Base-by-base conservation (phyloP, 1,140 invertebrate genomes). In the Drosophila pandora region DNA sequence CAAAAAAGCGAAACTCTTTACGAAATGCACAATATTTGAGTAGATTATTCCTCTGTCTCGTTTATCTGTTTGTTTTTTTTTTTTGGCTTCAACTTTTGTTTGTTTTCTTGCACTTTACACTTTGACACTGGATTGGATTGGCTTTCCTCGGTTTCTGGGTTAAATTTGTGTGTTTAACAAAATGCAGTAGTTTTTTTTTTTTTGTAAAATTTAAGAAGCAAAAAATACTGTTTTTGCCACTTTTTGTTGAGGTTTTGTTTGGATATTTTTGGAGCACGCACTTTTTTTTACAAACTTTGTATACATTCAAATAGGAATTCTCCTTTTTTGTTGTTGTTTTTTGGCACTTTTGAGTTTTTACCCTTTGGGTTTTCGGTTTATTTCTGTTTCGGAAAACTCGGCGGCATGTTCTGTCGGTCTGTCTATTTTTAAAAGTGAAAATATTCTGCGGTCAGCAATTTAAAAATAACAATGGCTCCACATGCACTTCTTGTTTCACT, bases 381-480 rank as follows among this genome's bases (percentile, higher is more conserved):
- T 78, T 81, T 65, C 58, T 62, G 56, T 71, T 55, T 75, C 45
- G 41, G 41, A 43, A 43, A 43, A 43, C 41, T 43, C 41, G 54
- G 37, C 61, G 60, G 70, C 58, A 48, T 59, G 71, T 70, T 63
- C 61, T 53, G 17, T 54, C 63, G 39, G 65, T 37, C 61, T 45
- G 50, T 81, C 71, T 84, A 84, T 85, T 85, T 85, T 58, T 70
- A 90, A 68, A 58, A 47, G 63, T 43, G 56, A 65, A 74, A 61
- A 87, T 77, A 74, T 22, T 70, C 73, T 84, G 81, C 81, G 81
- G 77, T 84, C 81, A 84, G 81, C 82, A 60, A 67, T 81, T 87
- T 84, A 84, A 87, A 84, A 81, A 84, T 84, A 84, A 84, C 81
- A 80, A 81, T 79, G 73, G 82, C 80, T 84, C 82, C 80, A 57